Percentiles rank a stretch among this genome's conserved stretches.
phyloP scores from a whole-genome alignment of 2,797 vertebrate genomes.

The Gorsachius magnificus region DNA sequence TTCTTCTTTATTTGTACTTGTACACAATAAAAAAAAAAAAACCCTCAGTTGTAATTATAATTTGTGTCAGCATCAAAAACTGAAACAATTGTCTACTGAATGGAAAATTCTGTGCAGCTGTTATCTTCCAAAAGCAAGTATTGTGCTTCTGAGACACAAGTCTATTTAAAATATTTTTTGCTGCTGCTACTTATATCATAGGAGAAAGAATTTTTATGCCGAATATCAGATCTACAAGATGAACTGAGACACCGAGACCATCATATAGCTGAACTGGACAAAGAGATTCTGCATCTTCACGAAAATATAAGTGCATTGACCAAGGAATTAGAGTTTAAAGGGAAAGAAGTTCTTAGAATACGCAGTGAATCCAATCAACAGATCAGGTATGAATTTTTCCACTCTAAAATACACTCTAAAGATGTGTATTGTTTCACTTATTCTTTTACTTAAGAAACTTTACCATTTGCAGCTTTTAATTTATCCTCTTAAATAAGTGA shows the following conservation, averaged over 20 bases:
- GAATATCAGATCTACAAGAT: conserved; percentile 90
- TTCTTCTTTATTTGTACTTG: neutral
- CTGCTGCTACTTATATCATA: conserved; percentile 52
- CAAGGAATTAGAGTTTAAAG: conserved; percentile 95
- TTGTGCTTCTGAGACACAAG: neutral
- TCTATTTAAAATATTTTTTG: neutral
- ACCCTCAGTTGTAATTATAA: neutral
- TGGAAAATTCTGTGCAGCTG: neutral
- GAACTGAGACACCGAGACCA: conserved; percentile 91
- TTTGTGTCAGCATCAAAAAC: neutral
- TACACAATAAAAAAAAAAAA: neutral
- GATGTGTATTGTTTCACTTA: neutral
- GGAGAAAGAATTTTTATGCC: conserved; percentile 90
- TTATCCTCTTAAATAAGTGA: neutral
- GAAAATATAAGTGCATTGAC: conserved; percentile 95
- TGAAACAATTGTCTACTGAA: neutral
- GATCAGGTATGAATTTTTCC: conserved; percentile 84
- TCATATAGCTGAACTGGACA: conserved; percentile 93
- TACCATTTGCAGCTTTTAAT: neutral
- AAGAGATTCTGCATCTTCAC: conserved; percentile 92
- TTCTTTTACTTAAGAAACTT: neutral
- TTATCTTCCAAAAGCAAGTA: neutral
- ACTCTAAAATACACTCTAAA: neutral
- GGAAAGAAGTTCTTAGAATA: conserved; percentile 97
- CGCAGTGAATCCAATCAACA: conserved; percentile 97